Conservation (phyloP, 2,797 vertebrate species). For the Monodelphis domestica region DNA sequence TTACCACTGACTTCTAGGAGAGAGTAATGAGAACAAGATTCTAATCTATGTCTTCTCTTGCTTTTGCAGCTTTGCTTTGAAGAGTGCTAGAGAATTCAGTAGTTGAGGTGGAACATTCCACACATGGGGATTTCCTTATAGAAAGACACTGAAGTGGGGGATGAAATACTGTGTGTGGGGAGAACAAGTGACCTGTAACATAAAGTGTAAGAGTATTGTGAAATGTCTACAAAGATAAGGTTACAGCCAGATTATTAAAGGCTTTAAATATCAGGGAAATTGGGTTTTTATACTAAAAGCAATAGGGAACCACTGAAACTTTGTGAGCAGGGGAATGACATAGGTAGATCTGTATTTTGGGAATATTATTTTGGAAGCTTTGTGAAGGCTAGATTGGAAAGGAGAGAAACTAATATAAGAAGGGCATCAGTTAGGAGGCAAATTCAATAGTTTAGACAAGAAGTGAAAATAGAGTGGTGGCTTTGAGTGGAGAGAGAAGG, state of each 20-base stretch:
- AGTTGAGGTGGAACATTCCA: neutral
- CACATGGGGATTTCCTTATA: neutral
- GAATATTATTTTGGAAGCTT: neutral
- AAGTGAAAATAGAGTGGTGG: neutral
- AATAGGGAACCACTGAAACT: neutral
- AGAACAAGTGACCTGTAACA: neutral
- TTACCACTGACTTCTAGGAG: too few species aligned
- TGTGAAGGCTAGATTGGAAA: neutral
- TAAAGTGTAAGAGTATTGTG: neutral
- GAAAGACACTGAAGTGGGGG: neutral
- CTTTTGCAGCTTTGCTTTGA: neutral
- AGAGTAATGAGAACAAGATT: too few species aligned
- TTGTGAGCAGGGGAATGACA: neutral
- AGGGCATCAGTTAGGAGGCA: neutral
- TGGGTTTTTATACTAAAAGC: neutral
- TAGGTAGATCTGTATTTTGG: neutral
- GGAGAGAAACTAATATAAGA: neutral
- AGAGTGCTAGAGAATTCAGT: neutral
- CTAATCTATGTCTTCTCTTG: too few species aligned
- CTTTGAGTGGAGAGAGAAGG: neutral
- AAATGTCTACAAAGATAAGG: neutral
- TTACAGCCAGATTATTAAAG: neutral
- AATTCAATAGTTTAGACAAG: neutral
- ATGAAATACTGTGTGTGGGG: neutral
- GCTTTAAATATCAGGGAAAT: neutral